Conservation (phyloP, 2,113 vertebrate species). For the Leucoraja erinaceus region DNA sequence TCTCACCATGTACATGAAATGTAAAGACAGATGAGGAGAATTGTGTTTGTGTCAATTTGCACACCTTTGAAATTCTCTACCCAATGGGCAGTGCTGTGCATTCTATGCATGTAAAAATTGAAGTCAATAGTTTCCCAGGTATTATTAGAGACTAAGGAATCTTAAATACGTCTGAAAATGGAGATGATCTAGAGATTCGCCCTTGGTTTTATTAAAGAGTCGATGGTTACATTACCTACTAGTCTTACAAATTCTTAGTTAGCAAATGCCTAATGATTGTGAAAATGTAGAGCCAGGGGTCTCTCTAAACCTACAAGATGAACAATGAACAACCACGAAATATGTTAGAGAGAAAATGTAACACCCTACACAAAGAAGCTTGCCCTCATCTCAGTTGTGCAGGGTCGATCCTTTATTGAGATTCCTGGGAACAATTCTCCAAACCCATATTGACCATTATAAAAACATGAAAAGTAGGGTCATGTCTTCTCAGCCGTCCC, state of each 20-base stretch:
- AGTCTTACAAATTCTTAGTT: not conserved
- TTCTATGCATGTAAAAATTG: not conserved
- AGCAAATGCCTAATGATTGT: not conserved
- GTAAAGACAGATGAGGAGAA: no score
- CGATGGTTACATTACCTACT: not conserved
- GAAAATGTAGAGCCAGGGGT: not conserved
- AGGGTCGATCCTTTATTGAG: not conserved
- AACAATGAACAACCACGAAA: not conserved
- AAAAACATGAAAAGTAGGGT: not conserved
- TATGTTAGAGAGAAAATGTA: no score
- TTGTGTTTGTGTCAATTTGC: not conserved
- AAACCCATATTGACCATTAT: not conserved
- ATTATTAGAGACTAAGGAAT: not conserved
- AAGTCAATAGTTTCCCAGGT: not conserved
- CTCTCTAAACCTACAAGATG: not conserved
- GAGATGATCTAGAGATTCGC: not conserved
- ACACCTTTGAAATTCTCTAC: not conserved
- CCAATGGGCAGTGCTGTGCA: not conserved
- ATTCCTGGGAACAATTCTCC: not conserved
- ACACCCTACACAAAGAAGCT: no score
- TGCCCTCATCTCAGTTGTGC: no score
- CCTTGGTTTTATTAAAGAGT: not conserved
- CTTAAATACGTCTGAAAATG: not conserved
- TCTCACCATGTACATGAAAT: no score
- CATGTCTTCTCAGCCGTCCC: not conserved